Evolutionary conservation across 1,140 invertebrate species (phyloP).

Genomic region (Nasonia longicornis): DNA sequence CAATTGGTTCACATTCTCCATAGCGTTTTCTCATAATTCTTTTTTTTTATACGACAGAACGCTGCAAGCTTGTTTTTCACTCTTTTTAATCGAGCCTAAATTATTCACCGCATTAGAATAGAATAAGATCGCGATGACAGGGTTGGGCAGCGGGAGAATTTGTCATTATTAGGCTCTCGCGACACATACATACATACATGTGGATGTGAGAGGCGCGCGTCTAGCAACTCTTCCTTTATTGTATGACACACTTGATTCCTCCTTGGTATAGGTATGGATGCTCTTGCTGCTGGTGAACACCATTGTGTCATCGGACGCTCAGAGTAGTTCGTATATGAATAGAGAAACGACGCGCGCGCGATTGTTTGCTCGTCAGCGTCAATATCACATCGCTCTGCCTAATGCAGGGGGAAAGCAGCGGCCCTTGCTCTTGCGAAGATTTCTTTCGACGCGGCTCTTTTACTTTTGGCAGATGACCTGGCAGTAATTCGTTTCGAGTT

Average conservation of each 20-base stretch:
- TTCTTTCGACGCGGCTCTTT: neutral
- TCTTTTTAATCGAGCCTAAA: neutral
- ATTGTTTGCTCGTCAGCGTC: neutral
- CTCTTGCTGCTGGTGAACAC: neutral
- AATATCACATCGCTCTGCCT: neutral
- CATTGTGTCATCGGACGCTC: neutral
- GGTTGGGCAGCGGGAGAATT: neutral
- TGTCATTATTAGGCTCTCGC: neutral
- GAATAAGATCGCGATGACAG: neutral
- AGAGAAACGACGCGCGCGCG: slow-evolving; percentile 24
- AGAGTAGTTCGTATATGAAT: neutral
- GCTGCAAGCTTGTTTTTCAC: neutral
- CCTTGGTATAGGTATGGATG: neutral
- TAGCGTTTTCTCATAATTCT: no score
- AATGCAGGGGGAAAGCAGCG: neutral
- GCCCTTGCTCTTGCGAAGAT: neutral
- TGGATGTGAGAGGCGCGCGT: neutral
- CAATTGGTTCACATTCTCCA: neutral
- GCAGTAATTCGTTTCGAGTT: slow-evolving; percentile 15
- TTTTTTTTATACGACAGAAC: neutral
- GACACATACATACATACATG: neutral
- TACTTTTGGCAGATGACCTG: slow-evolving; percentile 4
- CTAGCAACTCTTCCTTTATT: neutral
- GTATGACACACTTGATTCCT: neutral
- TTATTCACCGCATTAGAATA: neutral